Percentiles rank a stretch among this genome's conserved stretches.
Evolutionary conservation across 1,140 invertebrate species (phyloP).

Genomic region (Sinella curviseta): DNA sequence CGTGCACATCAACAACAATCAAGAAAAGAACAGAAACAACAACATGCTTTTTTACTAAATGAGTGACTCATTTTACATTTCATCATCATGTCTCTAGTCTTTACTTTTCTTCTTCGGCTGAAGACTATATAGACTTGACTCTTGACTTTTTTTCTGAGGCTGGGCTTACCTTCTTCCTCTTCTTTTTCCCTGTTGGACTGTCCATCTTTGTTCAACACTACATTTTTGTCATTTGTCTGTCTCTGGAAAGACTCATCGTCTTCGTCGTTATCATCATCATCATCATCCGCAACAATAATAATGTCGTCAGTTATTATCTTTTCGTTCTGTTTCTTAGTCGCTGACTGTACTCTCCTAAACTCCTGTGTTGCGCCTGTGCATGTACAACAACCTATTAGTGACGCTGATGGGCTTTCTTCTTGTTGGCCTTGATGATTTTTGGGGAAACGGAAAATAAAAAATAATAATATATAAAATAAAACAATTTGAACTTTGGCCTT

Average conservation of each 20-base stretch:
- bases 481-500: background rate
- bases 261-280: background rate
- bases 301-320: background rate
- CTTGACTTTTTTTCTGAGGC: no score
- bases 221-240: background rate
- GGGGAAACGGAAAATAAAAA: background rate
- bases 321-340: background rate
- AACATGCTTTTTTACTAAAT: no score
- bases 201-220: background rate
- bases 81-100: no score
- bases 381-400: background rate
- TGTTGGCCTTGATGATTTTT: background rate
- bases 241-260: background rate
- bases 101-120: no score
- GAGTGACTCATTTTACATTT: no score
- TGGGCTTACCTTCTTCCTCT: slow-evolving; percentile 17
- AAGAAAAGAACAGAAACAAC: background rate
- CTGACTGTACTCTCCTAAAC: background rate
- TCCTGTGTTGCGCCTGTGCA: background rate
- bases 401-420: background rate
- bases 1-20: background rate
- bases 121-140: background rate
- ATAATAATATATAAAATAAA: background rate
- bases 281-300: background rate
- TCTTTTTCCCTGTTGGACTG: background rate